Conservation (phyloP, 2,888 invertebrate genomes). For the Zaprionus bogoriensis region DNA sequence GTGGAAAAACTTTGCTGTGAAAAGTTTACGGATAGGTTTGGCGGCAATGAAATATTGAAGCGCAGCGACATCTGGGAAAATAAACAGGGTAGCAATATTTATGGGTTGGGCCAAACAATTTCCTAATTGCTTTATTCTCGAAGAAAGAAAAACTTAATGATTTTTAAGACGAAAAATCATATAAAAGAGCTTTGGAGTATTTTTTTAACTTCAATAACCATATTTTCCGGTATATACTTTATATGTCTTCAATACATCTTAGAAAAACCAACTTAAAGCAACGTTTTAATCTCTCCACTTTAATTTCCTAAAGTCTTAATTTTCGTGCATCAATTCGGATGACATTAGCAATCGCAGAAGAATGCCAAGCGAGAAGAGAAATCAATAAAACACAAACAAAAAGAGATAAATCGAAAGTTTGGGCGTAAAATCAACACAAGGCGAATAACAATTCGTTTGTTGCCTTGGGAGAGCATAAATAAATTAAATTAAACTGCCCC, state of each 20-base stretch:
- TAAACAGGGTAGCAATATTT: constrained; percentile 32
- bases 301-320: background rate
- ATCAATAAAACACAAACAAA: constrained; percentile 8
- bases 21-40: constrained; percentile 9
- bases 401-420: constrained; percentile 12
- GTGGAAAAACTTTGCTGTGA: constrained; percentile 15
- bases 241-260: too few species aligned
- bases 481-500: constrained; percentile 28
- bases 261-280: too few species aligned
- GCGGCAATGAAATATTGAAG: constrained; percentile 13
- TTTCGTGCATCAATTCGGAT: background rate
- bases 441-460: constrained; percentile 8
- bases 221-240: too few species aligned
- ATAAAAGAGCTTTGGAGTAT: background rate
- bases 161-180: background rate
- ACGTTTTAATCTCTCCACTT: background rate
- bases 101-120: constrained; percentile 5
- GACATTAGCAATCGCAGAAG: background rate
- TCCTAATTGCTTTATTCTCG: constrained; percentile 16
- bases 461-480: constrained; percentile 4
- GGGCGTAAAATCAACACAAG: constrained; percentile 11
- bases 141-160: background rate
- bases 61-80: constrained; percentile 8
- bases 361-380: background rate
- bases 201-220: too few species aligned